Conservation (phyloP, 2,113 vertebrate genomes). For the Sylvietta virens region DNA sequence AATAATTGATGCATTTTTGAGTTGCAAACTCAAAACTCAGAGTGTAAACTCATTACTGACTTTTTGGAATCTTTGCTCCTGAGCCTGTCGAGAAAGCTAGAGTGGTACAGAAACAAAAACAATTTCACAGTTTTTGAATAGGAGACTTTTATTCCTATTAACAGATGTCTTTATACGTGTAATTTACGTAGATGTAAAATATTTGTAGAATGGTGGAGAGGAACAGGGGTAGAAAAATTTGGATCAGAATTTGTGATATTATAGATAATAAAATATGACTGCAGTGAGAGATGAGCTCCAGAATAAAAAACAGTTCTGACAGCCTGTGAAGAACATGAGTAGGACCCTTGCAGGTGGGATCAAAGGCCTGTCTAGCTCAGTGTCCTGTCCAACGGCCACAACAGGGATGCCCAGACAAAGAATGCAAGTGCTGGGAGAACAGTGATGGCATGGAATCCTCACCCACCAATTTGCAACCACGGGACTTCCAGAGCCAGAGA, state of each 20-base stretch:
- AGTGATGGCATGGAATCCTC: background rate
- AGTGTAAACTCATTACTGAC: slow-evolving; percentile 33
- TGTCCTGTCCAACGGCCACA: background rate
- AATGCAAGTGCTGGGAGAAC: background rate
- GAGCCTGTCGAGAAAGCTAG: background rate
- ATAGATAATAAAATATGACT: background rate
- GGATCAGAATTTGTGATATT: background rate
- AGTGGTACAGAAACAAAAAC: background rate
- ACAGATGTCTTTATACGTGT: background rate
- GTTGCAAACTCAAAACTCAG: background rate
- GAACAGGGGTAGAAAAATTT: background rate
- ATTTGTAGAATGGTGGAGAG: background rate
- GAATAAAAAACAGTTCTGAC: background rate
- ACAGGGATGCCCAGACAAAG: background rate
- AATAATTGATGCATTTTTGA: slow-evolving; percentile 44
- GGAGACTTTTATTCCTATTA: background rate
- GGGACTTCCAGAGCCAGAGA: background rate
- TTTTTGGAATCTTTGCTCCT: slow-evolving; percentile 13
- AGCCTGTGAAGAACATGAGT: background rate
- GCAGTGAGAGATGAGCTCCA: background rate
- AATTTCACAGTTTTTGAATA: background rate
- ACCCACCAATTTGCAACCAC: background rate
- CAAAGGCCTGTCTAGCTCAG: background rate
- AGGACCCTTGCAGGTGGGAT: background rate
- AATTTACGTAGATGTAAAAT: background rate